Evolutionary conservation across 2,888 invertebrate genomes (phyloP).

Genomic region (Folsomia candida): DNA sequence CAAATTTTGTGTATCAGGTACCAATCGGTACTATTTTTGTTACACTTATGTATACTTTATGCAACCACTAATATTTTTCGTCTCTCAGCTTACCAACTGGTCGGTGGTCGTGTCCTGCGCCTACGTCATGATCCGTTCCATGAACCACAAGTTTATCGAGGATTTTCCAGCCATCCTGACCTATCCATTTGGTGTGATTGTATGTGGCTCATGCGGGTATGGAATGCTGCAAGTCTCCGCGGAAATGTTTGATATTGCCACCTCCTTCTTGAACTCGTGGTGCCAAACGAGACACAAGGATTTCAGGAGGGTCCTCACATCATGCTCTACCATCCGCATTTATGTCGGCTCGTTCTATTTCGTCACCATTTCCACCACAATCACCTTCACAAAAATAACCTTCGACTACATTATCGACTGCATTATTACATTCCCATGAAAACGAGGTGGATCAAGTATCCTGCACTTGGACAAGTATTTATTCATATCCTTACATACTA

Average conservation of each 20-base stretch:
- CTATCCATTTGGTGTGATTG: constrained; percentile 22
- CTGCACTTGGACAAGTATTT: too few relatives aligned
- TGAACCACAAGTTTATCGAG: constrained; percentile 22
- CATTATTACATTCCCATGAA: constrained; percentile 36
- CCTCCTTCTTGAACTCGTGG: too few relatives aligned
- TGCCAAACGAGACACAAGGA: constrained; percentile 29
- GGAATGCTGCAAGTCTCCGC: too few relatives aligned
- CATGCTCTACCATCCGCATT: constrained; percentile 28
- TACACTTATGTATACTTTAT: constrained; percentile 8
- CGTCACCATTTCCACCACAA: constrained; percentile 30
- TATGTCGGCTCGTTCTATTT: constrained; percentile 28
- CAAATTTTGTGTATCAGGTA: too few relatives aligned
- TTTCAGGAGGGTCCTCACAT: constrained; percentile 23
- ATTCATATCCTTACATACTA: too few relatives aligned
- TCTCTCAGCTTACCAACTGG: constrained; percentile 15
- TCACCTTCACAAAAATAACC: constrained; percentile 25
- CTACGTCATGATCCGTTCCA: constrained; percentile 24
- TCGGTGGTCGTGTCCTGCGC: constrained; percentile 23
- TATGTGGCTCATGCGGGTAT: constrained; percentile 18
- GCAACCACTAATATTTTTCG: constrained; percentile 21
- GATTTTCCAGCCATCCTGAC: constrained; percentile 33
- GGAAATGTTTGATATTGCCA: too few relatives aligned
- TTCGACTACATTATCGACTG: too few relatives aligned
- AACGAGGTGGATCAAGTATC: too few relatives aligned
- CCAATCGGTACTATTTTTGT: constrained; percentile 15